Conservation (phyloP, 2,113 vertebrate genomes). For the Lontra canadensis region DNA sequence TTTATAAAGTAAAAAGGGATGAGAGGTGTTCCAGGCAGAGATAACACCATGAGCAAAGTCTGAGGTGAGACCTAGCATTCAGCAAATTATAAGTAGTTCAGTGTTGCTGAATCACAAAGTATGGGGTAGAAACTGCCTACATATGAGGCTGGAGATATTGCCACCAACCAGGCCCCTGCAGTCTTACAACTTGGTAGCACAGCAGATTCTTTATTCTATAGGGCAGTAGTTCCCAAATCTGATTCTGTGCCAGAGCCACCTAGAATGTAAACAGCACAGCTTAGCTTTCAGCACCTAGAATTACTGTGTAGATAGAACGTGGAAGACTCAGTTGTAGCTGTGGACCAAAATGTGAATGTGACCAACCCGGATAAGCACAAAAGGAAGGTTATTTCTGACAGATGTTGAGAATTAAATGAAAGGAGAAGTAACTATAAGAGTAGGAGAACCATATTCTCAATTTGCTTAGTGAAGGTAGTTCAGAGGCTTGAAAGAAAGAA, state of each 20-base stretch:
- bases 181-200: not conserved
- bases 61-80: constrained; percentile 69
- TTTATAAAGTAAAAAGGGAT: constrained; percentile 70
- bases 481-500: not conserved
- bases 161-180: not conserved
- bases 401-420: not conserved
- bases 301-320: not conserved
- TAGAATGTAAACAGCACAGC: not conserved
- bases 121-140: constrained; percentile 20
- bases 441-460: not conserved
- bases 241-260: not conserved
- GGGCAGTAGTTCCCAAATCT: not conserved
- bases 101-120: constrained; percentile 67
- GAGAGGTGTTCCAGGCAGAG: constrained; percentile 67
- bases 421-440: not conserved
- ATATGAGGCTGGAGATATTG: not conserved
- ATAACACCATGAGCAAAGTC: constrained; percentile 67
- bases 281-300: constrained; percentile 8
- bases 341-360: constrained; percentile 27
- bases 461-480: not conserved
- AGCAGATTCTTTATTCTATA: not conserved
- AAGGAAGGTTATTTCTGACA: constrained; percentile 15
- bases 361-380: not conserved
- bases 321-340: not conserved
- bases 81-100: constrained; percentile 66